Evolutionary conservation across 2,113 vertebrate species (phyloP).

Genomic region (Loxodonta africana): DNA sequence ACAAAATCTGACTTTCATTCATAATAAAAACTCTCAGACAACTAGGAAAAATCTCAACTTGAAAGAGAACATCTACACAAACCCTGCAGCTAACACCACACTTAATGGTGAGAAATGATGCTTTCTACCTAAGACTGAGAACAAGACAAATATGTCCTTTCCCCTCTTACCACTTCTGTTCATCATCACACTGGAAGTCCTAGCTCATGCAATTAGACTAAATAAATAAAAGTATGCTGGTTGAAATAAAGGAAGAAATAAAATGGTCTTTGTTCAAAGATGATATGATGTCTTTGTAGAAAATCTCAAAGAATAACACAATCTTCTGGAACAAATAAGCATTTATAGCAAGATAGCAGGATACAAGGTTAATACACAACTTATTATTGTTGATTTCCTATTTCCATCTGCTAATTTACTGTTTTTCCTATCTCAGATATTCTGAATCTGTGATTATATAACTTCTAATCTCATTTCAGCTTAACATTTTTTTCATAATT

Average conservation of each 20-base stretch:
- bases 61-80: not conserved
- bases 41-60: not conserved
- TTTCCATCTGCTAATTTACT: not conserved
- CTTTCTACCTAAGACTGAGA: not conserved
- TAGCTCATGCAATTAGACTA: not conserved
- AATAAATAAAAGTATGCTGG: not conserved
- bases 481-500: no score
- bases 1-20: not conserved
- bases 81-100: not conserved
- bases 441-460: not conserved
- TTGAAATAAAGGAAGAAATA: not conserved
- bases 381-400: not conserved
- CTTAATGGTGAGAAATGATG: not conserved
- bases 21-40: not conserved
- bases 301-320: not conserved
- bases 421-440: not conserved
- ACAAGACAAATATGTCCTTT: no score
- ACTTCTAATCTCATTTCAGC: not conserved
- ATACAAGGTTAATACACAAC: not conserved
- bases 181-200: not conserved
- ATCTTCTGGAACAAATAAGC: not conserved
- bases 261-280: not conserved
- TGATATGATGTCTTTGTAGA: not conserved
- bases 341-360: not conserved
- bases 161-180: no score